These are phyloP conservation scores for Theropithecus gelada DNA, from an alignment of 2,113 vertebrate genomes.

Conservation along the genomic window DNA sequence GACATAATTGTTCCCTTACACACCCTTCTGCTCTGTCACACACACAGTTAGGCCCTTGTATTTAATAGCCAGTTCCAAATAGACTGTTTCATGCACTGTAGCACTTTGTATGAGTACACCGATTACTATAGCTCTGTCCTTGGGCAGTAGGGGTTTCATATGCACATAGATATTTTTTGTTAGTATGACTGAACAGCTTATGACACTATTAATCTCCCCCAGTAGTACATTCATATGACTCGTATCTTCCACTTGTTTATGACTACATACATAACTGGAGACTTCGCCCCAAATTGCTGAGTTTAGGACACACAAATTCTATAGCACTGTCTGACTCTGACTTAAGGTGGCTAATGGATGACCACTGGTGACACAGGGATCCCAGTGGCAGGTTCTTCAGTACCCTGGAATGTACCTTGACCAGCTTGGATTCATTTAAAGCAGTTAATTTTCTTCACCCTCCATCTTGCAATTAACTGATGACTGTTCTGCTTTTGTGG, in stretches of 20 bases:
- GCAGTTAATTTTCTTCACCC: not conserved
- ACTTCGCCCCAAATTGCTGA: not conserved
- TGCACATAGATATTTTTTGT: not conserved
- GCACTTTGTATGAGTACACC: not conserved
- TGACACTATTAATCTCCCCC: not conserved
- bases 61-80: not conserved
- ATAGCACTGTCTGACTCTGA: not conserved
- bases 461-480: not conserved
- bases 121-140: not conserved
- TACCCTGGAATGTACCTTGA: not conserved
- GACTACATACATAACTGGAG: not conserved
- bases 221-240: not conserved
- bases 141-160: not conserved
- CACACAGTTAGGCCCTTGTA: not conserved
- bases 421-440: not conserved
- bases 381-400: not conserved
- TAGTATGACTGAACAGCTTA: not conserved
- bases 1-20: not conserved
- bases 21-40: not conserved
- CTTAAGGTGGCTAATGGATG: not conserved
- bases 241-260: not conserved
- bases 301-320: not conserved
- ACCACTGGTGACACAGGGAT: not conserved
- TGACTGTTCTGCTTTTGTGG: not conserved
- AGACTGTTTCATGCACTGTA: not conserved